A percentile compares a stretch with the other conserved stretches of the same genome.
These are phyloP conservation scores for Eudemis profundana DNA, from an alignment of 2,888 invertebrate species.

Conservation along the genomic window DNA sequence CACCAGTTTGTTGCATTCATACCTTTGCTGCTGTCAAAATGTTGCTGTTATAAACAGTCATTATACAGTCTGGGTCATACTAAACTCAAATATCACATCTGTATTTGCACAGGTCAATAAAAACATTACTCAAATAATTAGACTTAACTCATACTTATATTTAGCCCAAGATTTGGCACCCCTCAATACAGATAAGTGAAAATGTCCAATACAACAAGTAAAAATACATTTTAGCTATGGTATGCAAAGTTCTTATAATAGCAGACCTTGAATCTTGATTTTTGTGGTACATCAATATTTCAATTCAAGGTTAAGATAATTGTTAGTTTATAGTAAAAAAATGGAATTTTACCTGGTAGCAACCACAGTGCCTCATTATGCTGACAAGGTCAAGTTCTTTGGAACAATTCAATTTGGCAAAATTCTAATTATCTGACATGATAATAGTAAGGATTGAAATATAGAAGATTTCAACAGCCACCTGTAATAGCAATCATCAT, in stretches of 20 bases:
- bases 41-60: too few relatives aligned
- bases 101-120: too few relatives aligned
- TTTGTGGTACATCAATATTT: constrained; percentile 20
- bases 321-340: constrained; percentile 13
- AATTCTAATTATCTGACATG: too few relatives aligned
- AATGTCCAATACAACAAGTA: constrained; percentile 1
- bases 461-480: too few relatives aligned
- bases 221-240: constrained; percentile 11
- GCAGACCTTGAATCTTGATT: constrained; percentile 26
- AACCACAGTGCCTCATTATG: background rate
- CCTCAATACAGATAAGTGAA: background rate
- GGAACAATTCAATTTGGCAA: background rate
- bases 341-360: constrained; percentile 26
- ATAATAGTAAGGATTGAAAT: too few relatives aligned
- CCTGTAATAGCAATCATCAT: too few relatives aligned
- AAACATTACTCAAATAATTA: too few relatives aligned
- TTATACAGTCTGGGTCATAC: too few relatives aligned
- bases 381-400: background rate
- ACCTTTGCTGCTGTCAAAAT: too few relatives aligned
- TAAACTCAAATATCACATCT: too few relatives aligned
- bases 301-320: constrained; percentile 30
- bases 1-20: too few relatives aligned
- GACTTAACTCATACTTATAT: background rate
- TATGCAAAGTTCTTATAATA: constrained; percentile 17
- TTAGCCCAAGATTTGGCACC: constrained; percentile 7